Percentiles rank a stretch among this genome's conserved stretches.
Evolutionary conservation across 2,113 vertebrate genomes (phyloP).

Genomic region (Colistium nudipinnis): DNA sequence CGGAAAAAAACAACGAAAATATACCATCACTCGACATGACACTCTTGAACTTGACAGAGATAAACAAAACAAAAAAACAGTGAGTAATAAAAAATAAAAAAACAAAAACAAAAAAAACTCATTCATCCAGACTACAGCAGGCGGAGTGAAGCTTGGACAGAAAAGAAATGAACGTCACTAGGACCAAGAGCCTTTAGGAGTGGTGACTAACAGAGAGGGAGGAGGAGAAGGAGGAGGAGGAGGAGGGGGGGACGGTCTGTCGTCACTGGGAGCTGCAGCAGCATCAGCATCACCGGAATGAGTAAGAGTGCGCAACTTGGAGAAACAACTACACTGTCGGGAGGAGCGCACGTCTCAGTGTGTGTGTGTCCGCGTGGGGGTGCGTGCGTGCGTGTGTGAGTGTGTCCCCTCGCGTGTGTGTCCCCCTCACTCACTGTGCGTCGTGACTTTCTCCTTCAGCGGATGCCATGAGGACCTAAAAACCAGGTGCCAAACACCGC

Average conservation of each 20-base stretch:
- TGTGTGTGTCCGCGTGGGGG: neutral
- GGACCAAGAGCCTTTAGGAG: constrained; percentile 33
- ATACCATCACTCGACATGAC: too few species aligned
- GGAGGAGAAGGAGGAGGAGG: neutral
- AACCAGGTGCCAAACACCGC: constrained; percentile 19
- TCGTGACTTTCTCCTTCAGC: neutral
- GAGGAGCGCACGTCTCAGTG: constrained; percentile 19
- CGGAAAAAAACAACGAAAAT: too few species aligned
- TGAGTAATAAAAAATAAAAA: too few species aligned
- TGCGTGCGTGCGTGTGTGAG: neutral
- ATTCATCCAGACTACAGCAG: neutral
- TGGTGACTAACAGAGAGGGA: constrained; percentile 24
- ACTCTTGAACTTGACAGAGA: too few species aligned
- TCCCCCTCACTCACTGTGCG: constrained; percentile 9
- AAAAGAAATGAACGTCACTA: constrained; percentile 25
- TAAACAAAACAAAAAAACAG: too few species aligned
- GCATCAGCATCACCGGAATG: constrained; percentile 78
- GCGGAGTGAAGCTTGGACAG: neutral
- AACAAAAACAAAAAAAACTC: too few species aligned
- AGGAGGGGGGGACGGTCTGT: constrained; percentile 19
- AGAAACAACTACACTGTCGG: constrained; percentile 48
- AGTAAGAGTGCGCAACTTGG: constrained; percentile 69
- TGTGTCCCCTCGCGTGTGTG: neutral
- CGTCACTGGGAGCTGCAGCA: constrained; percentile 62
- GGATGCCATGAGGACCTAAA: constrained; percentile 61